phyloP scores from a whole-genome alignment of 2,888 invertebrate species.

The Encarsia formosa region DNA sequence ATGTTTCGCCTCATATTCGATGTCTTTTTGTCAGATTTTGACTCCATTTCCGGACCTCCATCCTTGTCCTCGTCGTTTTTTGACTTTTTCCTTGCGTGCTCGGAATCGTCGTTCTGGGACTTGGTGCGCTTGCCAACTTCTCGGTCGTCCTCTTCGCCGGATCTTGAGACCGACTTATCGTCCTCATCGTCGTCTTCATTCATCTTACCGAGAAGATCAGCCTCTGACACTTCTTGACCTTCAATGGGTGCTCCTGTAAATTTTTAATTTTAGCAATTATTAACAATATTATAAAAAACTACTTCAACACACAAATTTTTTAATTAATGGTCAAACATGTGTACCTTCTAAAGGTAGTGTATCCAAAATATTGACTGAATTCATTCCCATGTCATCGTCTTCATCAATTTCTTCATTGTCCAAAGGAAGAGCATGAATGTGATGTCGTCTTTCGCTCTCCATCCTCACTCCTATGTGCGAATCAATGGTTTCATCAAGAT shows the following conservation, averaged over 20 bases:
- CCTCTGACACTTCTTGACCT: conserved; percentile 48
- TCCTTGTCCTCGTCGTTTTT: conserved; percentile 48
- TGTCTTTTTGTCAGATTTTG: conserved; percentile 45
- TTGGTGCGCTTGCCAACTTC: conserved; percentile 47
- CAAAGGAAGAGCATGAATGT: conserved; percentile 31
- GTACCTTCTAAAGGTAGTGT: conserved; percentile 37
- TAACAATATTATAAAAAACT: no score
- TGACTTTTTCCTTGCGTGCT: conserved; percentile 43
- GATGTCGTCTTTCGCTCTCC: conserved; percentile 38
- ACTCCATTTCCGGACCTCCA: conserved; percentile 38
- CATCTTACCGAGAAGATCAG: conserved; percentile 45
- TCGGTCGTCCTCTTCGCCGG: conserved; percentile 42
- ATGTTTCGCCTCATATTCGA: conserved; percentile 78
- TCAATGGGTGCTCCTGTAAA: conserved; percentile 46
- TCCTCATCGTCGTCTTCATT: conserved; percentile 45
- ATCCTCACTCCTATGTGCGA: conserved; percentile 47
- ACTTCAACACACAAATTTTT: no score
- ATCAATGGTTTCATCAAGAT: conserved; percentile 49
- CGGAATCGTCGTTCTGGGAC: conserved; percentile 43
- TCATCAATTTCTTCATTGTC: conserved; percentile 43
- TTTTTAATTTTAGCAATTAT: not conserved
- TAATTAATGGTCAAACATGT: conserved; percentile 24
- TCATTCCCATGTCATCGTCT: conserved; percentile 36
- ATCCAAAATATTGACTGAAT: conserved; percentile 46
- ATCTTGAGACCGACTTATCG: conserved; percentile 35